Evolutionary conservation across 1,140 invertebrate species (phyloP), one percentile per base, ranked within the genome.

Genomic region (Diachasma alloeum): DNA sequence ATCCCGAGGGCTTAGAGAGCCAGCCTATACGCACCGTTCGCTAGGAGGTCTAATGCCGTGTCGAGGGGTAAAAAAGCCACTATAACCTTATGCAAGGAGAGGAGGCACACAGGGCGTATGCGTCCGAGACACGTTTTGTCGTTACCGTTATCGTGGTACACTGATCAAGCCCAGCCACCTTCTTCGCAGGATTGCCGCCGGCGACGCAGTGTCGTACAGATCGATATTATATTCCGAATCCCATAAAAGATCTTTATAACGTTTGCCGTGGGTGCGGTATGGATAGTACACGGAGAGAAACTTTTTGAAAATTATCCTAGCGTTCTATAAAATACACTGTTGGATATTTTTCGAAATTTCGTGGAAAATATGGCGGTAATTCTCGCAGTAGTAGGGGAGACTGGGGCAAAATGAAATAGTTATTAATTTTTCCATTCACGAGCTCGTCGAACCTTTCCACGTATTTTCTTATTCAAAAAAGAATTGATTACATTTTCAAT

Each of bases 71-170:
- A 26, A 19, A 53, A 53, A 2, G n/a, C 2, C 9, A 15, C 48
- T 13, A 9, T 53, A 53, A 53, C 48, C 48, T 42, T 53, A 53
- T 53, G 48, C 48, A 68, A 69, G 53, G 19, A 68, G 63, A 75
- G 37, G 74, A 69, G 70, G 67, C 19, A 19, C 73, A 75, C 69
- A 75, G 74, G 74, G 74, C 66, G 74, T 75, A 68, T 48, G 74
- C 74, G 44, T 56, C 63, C 66, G 22, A 48, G 74, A 75, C 74
- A 75, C 74, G 74, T 53, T 53, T 70, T 75, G 74, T 75, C 74
- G 74, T 75, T 69, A 67, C 74, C 74, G 74, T 75, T 75, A 75
- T 75, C 74, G 66, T 46, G 42, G 24, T 69, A 36, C 36, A 48
- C 74, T 46, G 74, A 75, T 75, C 74, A 68, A 46, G 67, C 68